Base-by-base conservation (phyloP, 1,140 invertebrate species). In the Danaus melanippus region DNA sequence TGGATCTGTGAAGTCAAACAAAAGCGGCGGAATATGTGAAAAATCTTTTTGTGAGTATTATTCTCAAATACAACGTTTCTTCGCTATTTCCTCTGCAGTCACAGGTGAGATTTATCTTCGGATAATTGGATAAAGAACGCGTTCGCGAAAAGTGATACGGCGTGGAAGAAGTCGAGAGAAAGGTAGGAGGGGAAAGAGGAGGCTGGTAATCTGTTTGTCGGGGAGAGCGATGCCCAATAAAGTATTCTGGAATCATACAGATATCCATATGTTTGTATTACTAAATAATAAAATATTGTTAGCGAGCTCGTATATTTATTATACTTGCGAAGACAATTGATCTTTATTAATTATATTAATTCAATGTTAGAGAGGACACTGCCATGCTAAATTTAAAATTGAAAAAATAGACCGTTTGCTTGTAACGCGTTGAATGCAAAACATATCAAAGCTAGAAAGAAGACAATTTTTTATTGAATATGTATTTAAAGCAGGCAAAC, bases 61-160 rank as follows among this genome's bases (percentile, higher is more conserved):
- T 72, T 60, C 66, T 62, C 71, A 69, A 79, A 79, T 69, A 75
- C 62, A 80, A 76, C 64, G 68, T 75, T 83, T 78, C 62, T 75
- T 60, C 68, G 75, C 67, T 73, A 82, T 84, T 82, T 81, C 76
- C 74, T 75, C 66, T 56, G 71, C 69, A 81, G 81, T 79, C 77
- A 71, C 82, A 85, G 82, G 82, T 85, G 82, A 85, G 77, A 85
- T 83, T 83, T 85, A 85, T 85, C 82, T 81, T 69, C 76, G 74
- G 79, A 77, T 85, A 85, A 85, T 85, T 85, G 82, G 80, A 84
- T 85, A 82, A 82, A 84, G 74, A 80, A 85, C 74, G 82, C 76
- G 72, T 74, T 83, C 69, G 73, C 73, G 79, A 72, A 71, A 84
- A 74, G 79, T 85, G 82, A 85, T 85, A 78, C 79, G 76, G 73